Percentiles rank a stretch among this genome's conserved stretches.
Evolutionary conservation across 2,113 vertebrate genomes (phyloP).

Genomic region (Lophura nycthemera): DNA sequence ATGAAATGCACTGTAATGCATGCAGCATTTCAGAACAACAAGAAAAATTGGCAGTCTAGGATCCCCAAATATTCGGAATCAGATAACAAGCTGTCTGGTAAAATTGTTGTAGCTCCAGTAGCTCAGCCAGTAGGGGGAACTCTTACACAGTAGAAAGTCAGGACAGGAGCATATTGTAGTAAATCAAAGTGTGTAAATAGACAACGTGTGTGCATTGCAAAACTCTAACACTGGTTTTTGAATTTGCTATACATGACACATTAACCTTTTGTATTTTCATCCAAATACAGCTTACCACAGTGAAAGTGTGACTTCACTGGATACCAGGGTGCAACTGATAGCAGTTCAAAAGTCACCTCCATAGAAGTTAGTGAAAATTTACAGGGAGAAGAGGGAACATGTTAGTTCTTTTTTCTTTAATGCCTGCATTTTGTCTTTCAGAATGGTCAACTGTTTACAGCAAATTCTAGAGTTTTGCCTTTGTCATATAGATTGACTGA

Average conservation of each 20-base stretch:
- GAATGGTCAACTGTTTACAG: neutral
- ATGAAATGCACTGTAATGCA: neutral
- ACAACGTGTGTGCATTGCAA: rapidly evolving
- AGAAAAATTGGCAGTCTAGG: neutral
- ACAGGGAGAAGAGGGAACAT: neutral
- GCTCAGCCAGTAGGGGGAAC: constrained; percentile 65
- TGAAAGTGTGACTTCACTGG: neutral
- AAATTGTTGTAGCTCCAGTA: neutral
- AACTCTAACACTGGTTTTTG: neutral
- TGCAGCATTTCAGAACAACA: neutral
- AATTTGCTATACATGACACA: neutral
- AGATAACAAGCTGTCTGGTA: neutral
- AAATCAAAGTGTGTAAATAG: neutral
- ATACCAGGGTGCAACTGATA: neutral
- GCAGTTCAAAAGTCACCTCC: neutral
- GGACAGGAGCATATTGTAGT: neutral
- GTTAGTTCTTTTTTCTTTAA: neutral
- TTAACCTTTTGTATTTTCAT: neutral
- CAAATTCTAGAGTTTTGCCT: neutral
- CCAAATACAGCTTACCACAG: neutral
- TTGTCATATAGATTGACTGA: neutral
- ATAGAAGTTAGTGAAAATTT: neutral
- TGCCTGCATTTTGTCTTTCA: neutral
- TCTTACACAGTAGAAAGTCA: constrained; percentile 35
- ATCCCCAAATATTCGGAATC: neutral